Evolutionary conservation across 2,113 vertebrate genomes (phyloP).

Genomic region (Corythoichthys haematopterus): DNA sequence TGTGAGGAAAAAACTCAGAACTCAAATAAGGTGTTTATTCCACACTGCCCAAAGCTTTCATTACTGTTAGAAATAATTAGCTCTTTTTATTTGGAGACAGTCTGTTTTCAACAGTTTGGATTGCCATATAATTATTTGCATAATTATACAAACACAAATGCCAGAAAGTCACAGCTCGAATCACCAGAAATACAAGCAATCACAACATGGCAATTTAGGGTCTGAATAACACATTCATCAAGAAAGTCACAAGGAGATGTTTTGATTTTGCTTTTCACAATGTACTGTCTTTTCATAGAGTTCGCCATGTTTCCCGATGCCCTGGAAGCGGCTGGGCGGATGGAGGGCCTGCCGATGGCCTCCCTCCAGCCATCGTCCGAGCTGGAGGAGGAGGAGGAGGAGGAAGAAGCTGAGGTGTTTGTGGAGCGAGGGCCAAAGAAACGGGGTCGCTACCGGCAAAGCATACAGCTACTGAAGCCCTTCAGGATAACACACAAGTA

Average conservation of each 20-base stretch:
- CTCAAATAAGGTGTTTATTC: neutral
- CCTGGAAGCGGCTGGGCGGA: slow-evolving; percentile 61
- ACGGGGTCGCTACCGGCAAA: slow-evolving; percentile 68
- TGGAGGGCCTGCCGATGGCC: slow-evolving; percentile 68
- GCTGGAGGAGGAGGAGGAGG: slow-evolving; percentile 67
- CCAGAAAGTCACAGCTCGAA: neutral
- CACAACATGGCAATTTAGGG: neutral
- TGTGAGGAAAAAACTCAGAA: neutral
- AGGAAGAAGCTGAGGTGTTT: slow-evolving; percentile 48
- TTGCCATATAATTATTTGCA: neutral
- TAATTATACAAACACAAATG: neutral
- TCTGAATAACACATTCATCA: neutral
- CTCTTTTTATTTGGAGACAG: neutral
- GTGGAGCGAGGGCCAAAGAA: slow-evolving; percentile 44
- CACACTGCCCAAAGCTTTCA: neutral
- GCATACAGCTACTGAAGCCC: slow-evolving; percentile 77
- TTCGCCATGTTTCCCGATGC: slow-evolving; percentile 67
- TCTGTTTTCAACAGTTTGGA: neutral
- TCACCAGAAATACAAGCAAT: neutral
- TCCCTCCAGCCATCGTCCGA: slow-evolving; percentile 47
- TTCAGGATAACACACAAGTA: slow-evolving; percentile 79
- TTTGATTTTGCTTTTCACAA: neutral
- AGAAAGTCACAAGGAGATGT: neutral
- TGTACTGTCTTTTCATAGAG: neutral
- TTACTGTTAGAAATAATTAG: neutral